These are phyloP conservation scores for Agonum fuliginosum DNA, from an alignment of 2,888 invertebrate species.

Conservation along the genomic window DNA sequence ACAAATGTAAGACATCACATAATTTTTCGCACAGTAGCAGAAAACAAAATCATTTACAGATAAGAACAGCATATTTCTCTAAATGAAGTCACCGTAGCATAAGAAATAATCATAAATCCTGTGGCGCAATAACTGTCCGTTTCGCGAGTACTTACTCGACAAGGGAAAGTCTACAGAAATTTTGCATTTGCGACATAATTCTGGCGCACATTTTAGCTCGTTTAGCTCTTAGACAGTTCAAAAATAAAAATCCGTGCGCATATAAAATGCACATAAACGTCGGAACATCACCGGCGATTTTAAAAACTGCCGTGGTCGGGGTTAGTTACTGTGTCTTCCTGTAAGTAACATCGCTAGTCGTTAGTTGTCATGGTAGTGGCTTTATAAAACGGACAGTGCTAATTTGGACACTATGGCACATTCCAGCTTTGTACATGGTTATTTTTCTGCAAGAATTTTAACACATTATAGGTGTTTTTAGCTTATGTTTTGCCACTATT, in stretches of 20 bases:
- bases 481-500: too few relatives aligned
- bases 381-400: too few relatives aligned
- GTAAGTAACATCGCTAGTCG: not conserved
- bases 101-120: slow-evolving; percentile 4
- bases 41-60: too few relatives aligned
- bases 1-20: too few relatives aligned
- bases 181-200: slow-evolving; percentile 17
- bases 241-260: slow-evolving; percentile 40
- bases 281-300: slow-evolving; percentile 8
- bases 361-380: too few relatives aligned
- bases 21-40: too few relatives aligned
- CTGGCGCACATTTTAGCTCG: not conserved
- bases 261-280: slow-evolving; percentile 53
- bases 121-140: not conserved
- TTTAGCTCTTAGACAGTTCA: slow-evolving; percentile 10
- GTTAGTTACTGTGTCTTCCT: slow-evolving; percentile 41
- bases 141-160: not conserved
- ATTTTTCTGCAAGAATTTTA: too few relatives aligned
- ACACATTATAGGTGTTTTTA: too few relatives aligned
- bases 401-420: too few relatives aligned
- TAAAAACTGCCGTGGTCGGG: not conserved
- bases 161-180: slow-evolving; percentile 3
- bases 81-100: not conserved
- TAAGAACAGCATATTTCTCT: too few relatives aligned
- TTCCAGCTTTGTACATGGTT: too few relatives aligned